Conservation (phyloP, 2,113 vertebrate species). For the Arenaria interpres region DNA sequence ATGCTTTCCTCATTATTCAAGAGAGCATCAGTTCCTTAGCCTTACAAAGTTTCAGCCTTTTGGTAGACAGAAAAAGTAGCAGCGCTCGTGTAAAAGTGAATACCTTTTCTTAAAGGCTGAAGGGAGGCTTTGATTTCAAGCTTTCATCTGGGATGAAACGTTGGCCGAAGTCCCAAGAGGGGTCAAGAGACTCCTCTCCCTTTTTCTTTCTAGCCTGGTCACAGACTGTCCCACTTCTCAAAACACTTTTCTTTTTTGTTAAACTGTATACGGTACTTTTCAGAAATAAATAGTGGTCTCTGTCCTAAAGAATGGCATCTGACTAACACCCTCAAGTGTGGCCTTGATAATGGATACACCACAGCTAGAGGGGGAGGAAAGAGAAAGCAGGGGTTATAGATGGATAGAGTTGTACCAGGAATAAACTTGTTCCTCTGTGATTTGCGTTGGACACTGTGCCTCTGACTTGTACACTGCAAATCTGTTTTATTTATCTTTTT, state of each 20-base stretch:
- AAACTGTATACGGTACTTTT: neutral
- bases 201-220: neutral
- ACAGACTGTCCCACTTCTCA: neutral
- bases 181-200: neutral
- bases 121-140: neutral
- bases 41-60: neutral
- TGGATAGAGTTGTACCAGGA: neutral
- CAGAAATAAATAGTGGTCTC: slow-evolving; percentile 6
- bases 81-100: neutral
- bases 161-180: neutral
- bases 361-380: neutral
- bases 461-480: slow-evolving; percentile 41
- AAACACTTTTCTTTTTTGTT: neutral
- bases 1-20: neutral
- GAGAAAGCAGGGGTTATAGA: neutral
- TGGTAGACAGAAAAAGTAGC: neutral
- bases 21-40: neutral
- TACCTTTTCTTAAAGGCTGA: neutral
- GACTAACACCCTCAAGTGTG: neutral
- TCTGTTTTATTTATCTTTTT: slow-evolving; percentile 60
- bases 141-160: neutral
- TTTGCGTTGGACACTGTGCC: slow-evolving; percentile 51
- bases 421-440: slow-evolving; percentile 57
- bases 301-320: neutral
- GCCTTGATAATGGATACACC: neutral